Percentiles rank a stretch among this genome's conserved stretches.
Evolutionary conservation across 2,113 vertebrate species (phyloP).

Genomic region (Lamprologus callipterus): DNA sequence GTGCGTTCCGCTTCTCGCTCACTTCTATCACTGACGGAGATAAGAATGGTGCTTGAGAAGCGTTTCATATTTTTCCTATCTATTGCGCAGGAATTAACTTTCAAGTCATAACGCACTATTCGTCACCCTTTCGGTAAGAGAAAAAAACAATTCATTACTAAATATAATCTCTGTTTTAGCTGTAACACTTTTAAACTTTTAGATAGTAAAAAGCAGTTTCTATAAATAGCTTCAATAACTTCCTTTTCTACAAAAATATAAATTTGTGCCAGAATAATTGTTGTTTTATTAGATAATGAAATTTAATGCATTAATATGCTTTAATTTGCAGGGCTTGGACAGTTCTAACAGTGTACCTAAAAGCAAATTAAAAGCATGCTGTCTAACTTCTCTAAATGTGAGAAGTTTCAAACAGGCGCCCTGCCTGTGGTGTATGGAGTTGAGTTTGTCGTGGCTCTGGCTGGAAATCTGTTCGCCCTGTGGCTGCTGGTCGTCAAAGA

Average conservation of each 20-base stretch:
- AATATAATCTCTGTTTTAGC: neutral
- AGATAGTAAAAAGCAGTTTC: neutral
- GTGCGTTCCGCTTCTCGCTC: accelerated
- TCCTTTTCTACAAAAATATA: neutral
- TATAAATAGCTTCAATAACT: neutral
- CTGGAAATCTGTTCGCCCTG: conserved; percentile 65
- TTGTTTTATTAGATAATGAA: neutral
- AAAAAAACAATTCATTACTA: neutral
- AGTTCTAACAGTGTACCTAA: neutral
- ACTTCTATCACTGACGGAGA: neutral
- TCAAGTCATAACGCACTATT: neutral
- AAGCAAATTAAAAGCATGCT: neutral
- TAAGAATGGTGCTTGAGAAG: neutral
- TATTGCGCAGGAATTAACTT: neutral
- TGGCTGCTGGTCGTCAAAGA: conserved; percentile 56
- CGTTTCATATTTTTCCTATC: accelerated
- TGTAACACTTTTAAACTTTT: neutral
- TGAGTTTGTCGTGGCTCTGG: conserved; percentile 58
- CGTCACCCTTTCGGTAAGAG: neutral
- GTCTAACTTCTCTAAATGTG: neutral
- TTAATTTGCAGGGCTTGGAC: neutral
- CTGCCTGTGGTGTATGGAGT: conserved; percentile 59
- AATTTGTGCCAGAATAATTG: neutral
- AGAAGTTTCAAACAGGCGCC: conserved; percentile 22
- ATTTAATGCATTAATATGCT: neutral